Conservation (phyloP, 2,797 vertebrate genomes). For the Tiaroga cobitis region DNA sequence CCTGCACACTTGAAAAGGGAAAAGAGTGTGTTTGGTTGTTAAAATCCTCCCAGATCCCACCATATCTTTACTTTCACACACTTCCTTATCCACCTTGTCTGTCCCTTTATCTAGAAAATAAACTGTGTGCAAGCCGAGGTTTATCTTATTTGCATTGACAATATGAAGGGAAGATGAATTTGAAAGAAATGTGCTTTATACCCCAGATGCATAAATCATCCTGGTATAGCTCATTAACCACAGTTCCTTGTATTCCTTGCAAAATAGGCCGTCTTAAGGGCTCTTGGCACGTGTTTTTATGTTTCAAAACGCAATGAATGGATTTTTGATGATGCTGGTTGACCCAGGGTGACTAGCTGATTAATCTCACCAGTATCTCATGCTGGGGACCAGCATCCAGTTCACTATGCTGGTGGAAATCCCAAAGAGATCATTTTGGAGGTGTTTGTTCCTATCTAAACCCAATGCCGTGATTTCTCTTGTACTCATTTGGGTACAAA, state of each 20-base stretch:
- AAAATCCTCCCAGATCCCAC: slow-evolving; percentile 22
- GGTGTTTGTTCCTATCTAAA: neutral
- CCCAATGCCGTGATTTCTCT: neutral
- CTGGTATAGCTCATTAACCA: neutral
- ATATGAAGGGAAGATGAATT: neutral
- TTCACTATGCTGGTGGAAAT: neutral
- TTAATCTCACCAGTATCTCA: neutral
- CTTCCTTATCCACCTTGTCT: neutral
- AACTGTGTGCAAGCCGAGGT: neutral
- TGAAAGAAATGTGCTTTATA: neutral
- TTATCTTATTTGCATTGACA: neutral
- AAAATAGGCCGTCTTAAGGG: neutral
- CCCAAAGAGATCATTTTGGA: neutral
- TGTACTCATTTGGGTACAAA: neutral
- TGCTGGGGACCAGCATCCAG: neutral
- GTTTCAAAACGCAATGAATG: neutral
- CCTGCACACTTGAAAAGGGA: neutral
- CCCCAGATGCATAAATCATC: neutral
- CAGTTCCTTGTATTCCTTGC: neutral
- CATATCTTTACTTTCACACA: slow-evolving; percentile 1
- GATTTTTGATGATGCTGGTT: neutral
- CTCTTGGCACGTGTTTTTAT: neutral
- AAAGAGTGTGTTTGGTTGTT: slow-evolving; percentile 18
- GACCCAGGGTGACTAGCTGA: neutral
- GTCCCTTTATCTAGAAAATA: neutral